These are phyloP conservation scores for Jaculus jaculus DNA, from an alignment of 2,113 vertebrate species.

Conservation along the genomic window DNA sequence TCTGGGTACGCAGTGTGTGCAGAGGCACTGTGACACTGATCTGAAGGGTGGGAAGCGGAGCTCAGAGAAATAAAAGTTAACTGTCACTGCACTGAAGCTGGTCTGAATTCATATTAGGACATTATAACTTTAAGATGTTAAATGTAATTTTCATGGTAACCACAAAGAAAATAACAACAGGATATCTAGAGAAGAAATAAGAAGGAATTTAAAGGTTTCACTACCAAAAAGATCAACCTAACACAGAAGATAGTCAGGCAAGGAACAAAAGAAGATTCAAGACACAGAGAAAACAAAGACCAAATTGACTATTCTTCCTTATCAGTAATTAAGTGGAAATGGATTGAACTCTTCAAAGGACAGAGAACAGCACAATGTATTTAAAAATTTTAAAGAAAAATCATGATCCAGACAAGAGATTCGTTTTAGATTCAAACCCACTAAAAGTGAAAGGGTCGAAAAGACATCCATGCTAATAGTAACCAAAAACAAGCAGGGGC, in stretches of 20 bases:
- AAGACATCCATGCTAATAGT: not conserved
- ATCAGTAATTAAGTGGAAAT: not conserved
- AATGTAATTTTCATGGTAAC: not conserved
- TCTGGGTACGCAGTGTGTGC: not conserved
- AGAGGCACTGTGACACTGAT: not conserved
- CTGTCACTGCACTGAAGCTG: not conserved
- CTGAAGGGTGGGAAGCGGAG: too few species aligned
- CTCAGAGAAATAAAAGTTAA: not conserved
- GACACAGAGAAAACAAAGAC: not conserved
- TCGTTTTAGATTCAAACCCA: not conserved
- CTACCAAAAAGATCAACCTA: not conserved
- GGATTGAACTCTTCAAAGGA: not conserved
- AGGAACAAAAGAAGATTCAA: not conserved
- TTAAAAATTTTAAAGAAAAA: too few species aligned
- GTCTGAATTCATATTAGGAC: not conserved
- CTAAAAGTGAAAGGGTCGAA: not conserved
- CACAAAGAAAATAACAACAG: not conserved
- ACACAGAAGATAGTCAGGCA: not conserved
- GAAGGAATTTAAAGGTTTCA: conserved; percentile 5
- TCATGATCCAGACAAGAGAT: not conserved
- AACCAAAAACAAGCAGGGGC: not conserved
- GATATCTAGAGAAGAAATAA: not conserved
- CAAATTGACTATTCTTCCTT: not conserved
- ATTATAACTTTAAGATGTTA: not conserved
- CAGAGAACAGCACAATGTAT: not conserved